Conservation (phyloP, 2,797 vertebrate genomes). For the Hipposideros larvatus region DNA sequence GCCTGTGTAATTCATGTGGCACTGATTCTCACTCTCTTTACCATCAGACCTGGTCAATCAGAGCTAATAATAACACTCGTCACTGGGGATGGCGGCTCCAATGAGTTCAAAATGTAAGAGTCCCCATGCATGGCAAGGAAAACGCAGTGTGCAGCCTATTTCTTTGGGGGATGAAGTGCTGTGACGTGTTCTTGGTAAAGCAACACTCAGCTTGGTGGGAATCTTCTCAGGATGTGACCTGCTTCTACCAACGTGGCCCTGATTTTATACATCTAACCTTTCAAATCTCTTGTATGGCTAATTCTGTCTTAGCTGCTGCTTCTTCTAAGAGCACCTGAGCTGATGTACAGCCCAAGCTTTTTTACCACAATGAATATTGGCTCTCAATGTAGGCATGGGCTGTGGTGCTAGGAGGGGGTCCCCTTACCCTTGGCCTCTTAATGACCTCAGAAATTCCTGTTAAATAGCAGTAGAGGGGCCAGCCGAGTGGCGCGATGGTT, state of each 20-base stretch:
- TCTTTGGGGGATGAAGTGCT: not conserved
- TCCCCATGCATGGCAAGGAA: conserved; percentile 47
- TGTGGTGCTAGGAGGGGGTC: not conserved
- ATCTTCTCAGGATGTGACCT: not conserved
- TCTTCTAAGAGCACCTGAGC: not conserved
- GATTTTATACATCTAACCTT: not conserved
- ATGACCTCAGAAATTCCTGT: not conserved
- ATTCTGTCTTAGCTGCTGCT: not conserved
- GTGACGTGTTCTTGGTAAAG: not conserved
- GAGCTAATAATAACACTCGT: conserved; percentile 84
- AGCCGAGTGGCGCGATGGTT: no score
- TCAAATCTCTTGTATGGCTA: not conserved
- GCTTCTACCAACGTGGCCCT: not conserved
- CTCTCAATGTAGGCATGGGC: not conserved
- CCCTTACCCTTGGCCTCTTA: not conserved
- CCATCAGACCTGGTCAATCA: conserved; percentile 87
- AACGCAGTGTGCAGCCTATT: rapidly evolving
- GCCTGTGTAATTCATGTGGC: conserved; percentile 85
- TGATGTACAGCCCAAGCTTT: rapidly evolving
- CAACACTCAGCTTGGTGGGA: rapidly evolving
- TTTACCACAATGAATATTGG: not conserved
- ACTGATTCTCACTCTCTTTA: conserved; percentile 86
- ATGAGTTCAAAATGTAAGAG: conserved; percentile 52
- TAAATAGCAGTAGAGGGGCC: not conserved
- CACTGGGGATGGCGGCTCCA: conserved; percentile 72